Base-by-base conservation (phyloP, 2,797 vertebrate genomes). In the Anguilla megastoma region DNA sequence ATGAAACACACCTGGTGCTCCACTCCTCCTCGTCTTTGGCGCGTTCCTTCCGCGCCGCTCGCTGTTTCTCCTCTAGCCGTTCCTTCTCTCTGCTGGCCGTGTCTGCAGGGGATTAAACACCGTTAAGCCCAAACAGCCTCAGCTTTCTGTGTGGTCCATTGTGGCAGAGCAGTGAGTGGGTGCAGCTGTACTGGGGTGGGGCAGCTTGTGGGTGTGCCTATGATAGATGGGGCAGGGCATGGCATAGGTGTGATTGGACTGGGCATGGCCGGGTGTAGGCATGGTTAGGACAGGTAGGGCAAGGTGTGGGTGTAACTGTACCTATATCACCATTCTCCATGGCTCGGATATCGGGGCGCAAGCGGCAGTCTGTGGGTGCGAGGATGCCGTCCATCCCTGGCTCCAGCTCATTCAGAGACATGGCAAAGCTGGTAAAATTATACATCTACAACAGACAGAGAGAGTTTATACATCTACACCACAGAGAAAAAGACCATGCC, bases 251-350 rank as follows among this genome's bases (percentile, higher is more conserved):
- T 24, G 50, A 36, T 54, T 27, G 30, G 48, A 30, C 18, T 45
- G n/a, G 83, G 21, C 36, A 9, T 5, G 14, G 63, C 63, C n/a
- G n/a, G 63, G 36, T 27, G 89, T 48, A 27, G 2, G 50, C 10
- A 0, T 52, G 10, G 50, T 52, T 52, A 52, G 10, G 50, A 12
- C 10, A 2, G 50, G 50, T 12, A 52, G 7, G 7, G n/a, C 21
- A n/a, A 14, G 45, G 45, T 66, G 14, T 41, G 87, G 52, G 54
- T 33, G 89, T 48, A n/a, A 2, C 52, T 92, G 27, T 95, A 99
- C 98, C 98, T 94, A 99, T 97, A 92, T 97, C 94, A 76, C 98
- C 98, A 0, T 97, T 97, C 93, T 99, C 98, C 98, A 99, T 99
- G 90, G 97, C 96, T 74, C 97, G 95, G 94, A 99, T 99, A 88